Percentiles rank a stretch among this genome's conserved stretches.
Evolutionary conservation across 2,797 vertebrate genomes (phyloP).

Genomic region (Taeniopygia guttata): DNA sequence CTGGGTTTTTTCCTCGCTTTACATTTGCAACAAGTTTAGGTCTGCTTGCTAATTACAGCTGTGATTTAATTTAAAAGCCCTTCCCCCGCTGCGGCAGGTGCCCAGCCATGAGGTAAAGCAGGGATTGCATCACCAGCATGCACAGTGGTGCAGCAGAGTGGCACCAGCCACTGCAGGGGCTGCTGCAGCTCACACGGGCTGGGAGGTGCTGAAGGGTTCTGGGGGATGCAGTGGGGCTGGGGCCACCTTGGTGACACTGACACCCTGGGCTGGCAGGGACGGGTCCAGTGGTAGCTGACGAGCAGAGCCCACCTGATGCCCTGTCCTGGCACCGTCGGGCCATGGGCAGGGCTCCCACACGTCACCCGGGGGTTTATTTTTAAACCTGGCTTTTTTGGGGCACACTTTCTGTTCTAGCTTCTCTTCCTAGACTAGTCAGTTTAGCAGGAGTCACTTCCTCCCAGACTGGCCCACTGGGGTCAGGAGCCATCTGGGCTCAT

Average conservation of each 20-base stretch:
- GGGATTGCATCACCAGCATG: background rate
- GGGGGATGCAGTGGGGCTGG: accelerated
- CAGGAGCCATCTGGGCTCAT: background rate
- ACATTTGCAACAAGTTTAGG: background rate
- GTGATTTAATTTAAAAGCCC: background rate
- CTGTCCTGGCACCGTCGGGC: accelerated
- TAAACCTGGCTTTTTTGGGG: background rate
- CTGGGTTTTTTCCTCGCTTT: accelerated
- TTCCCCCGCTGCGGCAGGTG: accelerated
- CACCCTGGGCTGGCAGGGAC: background rate
- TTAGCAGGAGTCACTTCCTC: background rate
- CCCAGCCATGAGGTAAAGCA: accelerated
- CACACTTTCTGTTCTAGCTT: background rate
- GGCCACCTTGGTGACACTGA: accelerated
- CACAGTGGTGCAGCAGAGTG: accelerated
- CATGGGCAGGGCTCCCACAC: background rate
- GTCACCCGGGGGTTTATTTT: accelerated
- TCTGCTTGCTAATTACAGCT: accelerated
- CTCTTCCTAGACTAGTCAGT: background rate
- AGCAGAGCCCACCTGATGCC: background rate
- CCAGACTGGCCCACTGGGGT: accelerated
- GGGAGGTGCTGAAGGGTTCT: background rate
- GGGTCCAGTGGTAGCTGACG: accelerated
- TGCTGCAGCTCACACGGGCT: accelerated
- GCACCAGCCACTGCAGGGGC: accelerated